phyloP scores from a whole-genome alignment of 1,140 invertebrate genomes.

The Helicorthomorpha holstii region DNA sequence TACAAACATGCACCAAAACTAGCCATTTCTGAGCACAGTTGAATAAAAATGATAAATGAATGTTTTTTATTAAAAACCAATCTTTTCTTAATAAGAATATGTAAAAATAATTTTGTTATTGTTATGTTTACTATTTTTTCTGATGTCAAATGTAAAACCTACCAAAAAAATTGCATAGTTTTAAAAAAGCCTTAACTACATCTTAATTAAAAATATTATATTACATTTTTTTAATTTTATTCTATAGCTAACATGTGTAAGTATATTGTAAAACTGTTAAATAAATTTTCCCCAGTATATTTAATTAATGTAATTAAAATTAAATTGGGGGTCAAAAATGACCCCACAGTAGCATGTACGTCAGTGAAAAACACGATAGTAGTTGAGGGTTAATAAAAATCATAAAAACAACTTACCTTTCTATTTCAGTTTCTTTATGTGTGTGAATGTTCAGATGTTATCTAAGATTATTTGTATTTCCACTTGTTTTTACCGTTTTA shows the following conservation, averaged over 20 bases:
- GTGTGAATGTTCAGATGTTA: not conserved
- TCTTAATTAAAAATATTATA: not conserved
- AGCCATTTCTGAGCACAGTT: not conserved
- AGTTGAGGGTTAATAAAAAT: not conserved
- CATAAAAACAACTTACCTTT: not conserved
- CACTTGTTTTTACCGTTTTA: not conserved
- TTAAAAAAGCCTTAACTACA: not conserved
- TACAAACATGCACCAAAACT: not conserved
- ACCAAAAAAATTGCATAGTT: not conserved
- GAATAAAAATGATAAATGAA: not conserved
- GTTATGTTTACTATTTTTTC: not conserved
- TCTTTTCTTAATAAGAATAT: not conserved
- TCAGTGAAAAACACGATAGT: not conserved
- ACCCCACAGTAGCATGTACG: not conserved
- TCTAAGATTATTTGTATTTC: not conserved
- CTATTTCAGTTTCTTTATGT: not conserved
- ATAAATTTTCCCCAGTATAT: not conserved
- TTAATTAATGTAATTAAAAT: not conserved
- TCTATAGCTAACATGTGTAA: not conserved
- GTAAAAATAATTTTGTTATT: not conserved
- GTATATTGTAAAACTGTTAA: not conserved
- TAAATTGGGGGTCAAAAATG: not conserved
- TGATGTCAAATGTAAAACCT: not conserved
- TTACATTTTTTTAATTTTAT: not conserved
- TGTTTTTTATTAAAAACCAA: not conserved